These are phyloP conservation scores for Piprites chloris DNA, from an alignment of 2,113 vertebrate species.

Conservation along the genomic window DNA sequence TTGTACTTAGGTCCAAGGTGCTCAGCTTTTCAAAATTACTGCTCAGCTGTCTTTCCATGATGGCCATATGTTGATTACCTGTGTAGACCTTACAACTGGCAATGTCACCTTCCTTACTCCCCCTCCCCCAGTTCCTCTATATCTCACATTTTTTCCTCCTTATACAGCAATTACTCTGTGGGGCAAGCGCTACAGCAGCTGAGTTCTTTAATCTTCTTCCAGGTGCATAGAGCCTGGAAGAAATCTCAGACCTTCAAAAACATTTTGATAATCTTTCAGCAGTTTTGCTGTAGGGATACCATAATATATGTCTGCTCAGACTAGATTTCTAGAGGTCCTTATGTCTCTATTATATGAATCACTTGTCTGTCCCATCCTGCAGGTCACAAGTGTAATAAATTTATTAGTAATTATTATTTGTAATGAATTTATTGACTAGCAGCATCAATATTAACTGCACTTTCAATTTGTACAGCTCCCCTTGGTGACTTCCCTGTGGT, in stretches of 20 bases:
- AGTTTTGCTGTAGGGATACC: constrained; percentile 13
- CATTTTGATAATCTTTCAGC: constrained; percentile 18
- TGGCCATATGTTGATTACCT: neutral
- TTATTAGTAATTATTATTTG: neutral
- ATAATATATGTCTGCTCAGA: neutral
- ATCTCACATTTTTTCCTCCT: neutral
- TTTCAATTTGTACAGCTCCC: neutral
- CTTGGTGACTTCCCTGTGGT: neutral
- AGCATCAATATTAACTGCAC: neutral
- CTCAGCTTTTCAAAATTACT: neutral
- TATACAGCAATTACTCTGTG: neutral
- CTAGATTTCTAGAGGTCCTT: neutral
- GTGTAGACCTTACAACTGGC: neutral
- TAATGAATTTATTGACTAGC: neutral
- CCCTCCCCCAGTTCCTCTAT: neutral
- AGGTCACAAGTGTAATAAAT: neutral
- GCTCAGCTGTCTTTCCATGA: neutral
- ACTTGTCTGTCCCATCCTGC: neutral
- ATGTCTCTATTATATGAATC: neutral
- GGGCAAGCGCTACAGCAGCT: neutral
- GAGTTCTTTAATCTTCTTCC: constrained; percentile 45
- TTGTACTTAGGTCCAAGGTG: neutral
- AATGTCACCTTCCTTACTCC: neutral
- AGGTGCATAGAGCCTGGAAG: constrained; percentile 17
- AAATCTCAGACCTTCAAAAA: constrained; percentile 37